Base-by-base conservation (phyloP, 92 coral and sea anemone species). In the Paramuricea clavata region DNA sequence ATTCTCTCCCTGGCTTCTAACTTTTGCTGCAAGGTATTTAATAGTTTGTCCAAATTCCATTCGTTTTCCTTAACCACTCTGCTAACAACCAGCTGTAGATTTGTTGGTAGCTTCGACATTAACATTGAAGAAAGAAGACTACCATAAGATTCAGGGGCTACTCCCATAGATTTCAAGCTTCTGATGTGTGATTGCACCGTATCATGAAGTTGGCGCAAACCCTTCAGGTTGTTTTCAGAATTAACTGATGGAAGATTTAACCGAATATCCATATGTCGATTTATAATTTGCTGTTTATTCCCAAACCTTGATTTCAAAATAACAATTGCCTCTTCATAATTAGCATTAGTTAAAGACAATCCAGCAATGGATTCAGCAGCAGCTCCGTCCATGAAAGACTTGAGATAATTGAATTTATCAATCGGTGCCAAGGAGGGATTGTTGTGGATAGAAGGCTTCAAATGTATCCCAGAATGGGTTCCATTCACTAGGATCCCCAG, bases 1-100 rank as follows among this genome's bases (percentile, higher is more conserved):
- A 76, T 81, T 52, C 93, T 87, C 90, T 89, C 93, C 49, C n/a
- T n/a, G n/a, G n/a, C n/a, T n/a, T n/a, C 90, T 69, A 61, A 81
- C 90, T 86, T 85, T 36, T 49, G 34, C 65, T 56, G 70, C 12
- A 86, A 80, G 0, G 49, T 69, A 5, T 73, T 35, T 27, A 90
- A 23, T 26, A 90, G 78, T 8, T 49, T 21, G 79, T 89, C 90
- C 23, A 89, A 68, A 23, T 81, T 69, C 77, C 90, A 78, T 27
- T 86, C 87, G 25, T 77, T 43, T 60, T 86, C 71, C 67, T 67
- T 81, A 12, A 86, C 81, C 61, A 47, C 83, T 49, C 93, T 86
- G 43, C 74, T 72, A 30, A 83, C 59, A 59, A 78, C 57, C 41
- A 89, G 23, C 32, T 68, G 56, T 39, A 89, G 27, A 3, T 56